These are phyloP conservation scores for Hypsopygia costalis DNA, from an alignment of 2,888 invertebrate species.

Conservation along the genomic window DNA sequence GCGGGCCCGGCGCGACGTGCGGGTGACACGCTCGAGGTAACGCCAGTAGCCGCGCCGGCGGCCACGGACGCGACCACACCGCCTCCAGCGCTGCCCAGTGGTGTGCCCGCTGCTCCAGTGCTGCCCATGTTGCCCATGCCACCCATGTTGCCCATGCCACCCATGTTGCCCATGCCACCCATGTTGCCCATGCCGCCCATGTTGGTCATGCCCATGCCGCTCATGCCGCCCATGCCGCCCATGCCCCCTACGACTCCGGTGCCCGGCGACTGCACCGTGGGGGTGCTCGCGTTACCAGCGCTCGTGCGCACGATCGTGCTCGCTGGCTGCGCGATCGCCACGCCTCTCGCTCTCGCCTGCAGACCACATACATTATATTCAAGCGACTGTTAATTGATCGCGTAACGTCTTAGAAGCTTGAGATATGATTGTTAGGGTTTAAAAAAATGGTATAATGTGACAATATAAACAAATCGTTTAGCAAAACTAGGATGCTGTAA, in stretches of 20 bases:
- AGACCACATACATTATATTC: slow-evolving; percentile 21
- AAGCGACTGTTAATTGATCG: not conserved
- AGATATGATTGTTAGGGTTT: too few species aligned
- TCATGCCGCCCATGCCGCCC: slow-evolving; percentile 8
- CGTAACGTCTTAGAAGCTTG: too few species aligned
- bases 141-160: slow-evolving; percentile 9
- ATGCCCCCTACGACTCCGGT: slow-evolving; percentile 18
- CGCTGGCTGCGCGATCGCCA: slow-evolving; percentile 62
- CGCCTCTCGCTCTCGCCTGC: slow-evolving; percentile 80
- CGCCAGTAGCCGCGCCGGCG: slow-evolving; percentile 31
- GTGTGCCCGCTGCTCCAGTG: slow-evolving; percentile 47
- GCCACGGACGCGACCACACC: slow-evolving; percentile 42
- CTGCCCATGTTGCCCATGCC: slow-evolving; percentile 22
- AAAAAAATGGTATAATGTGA: too few species aligned
- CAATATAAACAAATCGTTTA: too few species aligned
- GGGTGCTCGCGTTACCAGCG: slow-evolving; percentile 79
- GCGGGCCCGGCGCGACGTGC: slow-evolving; percentile 71
- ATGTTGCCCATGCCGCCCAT: slow-evolving; percentile 10
- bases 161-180: slow-evolving; percentile 9
- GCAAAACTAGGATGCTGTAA: too few species aligned
- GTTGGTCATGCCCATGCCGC: slow-evolving; percentile 19
- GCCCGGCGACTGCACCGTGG: slow-evolving; percentile 61
- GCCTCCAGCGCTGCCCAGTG: slow-evolving; percentile 24
- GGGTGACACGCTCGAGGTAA: slow-evolving; percentile 48
- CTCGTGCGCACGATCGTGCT: slow-evolving; percentile 82